Percentiles rank a stretch among this genome's conserved stretches.
Evolutionary conservation across 2,797 vertebrate genomes (phyloP).

Genomic region (Dryobates pubescens): DNA sequence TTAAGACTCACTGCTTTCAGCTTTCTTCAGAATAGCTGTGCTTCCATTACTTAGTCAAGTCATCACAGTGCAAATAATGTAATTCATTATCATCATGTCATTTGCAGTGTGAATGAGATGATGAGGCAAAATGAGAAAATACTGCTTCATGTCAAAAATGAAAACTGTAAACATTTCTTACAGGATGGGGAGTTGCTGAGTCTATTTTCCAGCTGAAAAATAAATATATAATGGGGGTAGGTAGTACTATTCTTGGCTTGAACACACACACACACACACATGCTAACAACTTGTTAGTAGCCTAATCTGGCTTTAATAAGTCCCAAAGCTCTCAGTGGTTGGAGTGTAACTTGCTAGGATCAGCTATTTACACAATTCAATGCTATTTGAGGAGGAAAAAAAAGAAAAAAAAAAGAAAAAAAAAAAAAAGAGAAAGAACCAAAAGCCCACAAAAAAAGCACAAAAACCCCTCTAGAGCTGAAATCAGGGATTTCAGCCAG

Average conservation of each 20-base stretch:
- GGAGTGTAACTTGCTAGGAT: background rate
- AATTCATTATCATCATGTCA: constrained; percentile 29
- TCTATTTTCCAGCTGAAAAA: constrained; percentile 7
- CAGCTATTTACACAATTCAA: background rate
- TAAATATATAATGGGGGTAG: background rate
- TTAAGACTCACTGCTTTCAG: background rate
- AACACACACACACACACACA: background rate
- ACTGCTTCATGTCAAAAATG: constrained; percentile 5
- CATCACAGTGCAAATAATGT: background rate
- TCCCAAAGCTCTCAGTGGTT: background rate
- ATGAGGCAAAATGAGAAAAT: constrained; percentile 32
- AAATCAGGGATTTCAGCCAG: background rate
- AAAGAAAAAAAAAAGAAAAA: too few relatives aligned
- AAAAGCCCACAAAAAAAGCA: too few relatives aligned
- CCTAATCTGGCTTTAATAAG: background rate
- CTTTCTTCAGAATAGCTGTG: background rate
- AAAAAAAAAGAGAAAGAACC: background rate
- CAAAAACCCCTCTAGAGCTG: background rate
- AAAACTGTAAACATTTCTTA: constrained; percentile 8
- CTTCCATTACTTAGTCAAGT: constrained; percentile 26
- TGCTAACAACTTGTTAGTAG: background rate
- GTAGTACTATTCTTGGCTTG: background rate
- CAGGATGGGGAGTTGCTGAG: background rate
- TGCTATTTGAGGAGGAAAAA: background rate
- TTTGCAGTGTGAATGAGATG: background rate